These are phyloP conservation scores for Ochropacha duplaris DNA, from an alignment of 2,888 invertebrate species.

Conservation along the genomic window DNA sequence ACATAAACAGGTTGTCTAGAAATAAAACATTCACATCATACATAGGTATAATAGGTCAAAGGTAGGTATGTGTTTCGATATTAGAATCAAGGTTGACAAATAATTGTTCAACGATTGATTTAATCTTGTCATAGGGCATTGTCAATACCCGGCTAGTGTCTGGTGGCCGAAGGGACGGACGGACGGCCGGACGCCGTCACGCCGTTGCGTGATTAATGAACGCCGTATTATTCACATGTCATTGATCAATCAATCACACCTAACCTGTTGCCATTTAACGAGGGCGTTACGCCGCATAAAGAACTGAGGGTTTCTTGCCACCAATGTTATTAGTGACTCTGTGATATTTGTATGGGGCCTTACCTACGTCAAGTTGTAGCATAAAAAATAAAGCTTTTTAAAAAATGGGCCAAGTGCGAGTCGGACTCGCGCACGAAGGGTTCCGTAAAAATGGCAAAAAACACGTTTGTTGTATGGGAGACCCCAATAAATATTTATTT, in stretches of 20 bases:
- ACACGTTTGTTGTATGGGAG: too few relatives aligned
- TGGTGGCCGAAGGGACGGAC: constrained; percentile 18
- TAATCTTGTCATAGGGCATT: constrained; percentile 22
- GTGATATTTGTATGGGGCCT: neutral
- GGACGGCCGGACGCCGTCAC: neutral
- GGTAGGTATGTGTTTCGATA: too few relatives aligned
- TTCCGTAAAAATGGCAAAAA: too few relatives aligned
- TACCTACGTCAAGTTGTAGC: neutral
- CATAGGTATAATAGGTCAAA: too few relatives aligned
- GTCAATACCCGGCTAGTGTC: constrained; percentile 19
- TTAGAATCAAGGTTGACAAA: neutral
- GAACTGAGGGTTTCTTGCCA: constrained; percentile 1
- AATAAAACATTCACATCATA: too few relatives aligned
- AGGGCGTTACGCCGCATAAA: constrained; percentile 2
- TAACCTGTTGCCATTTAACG: constrained; percentile 43
- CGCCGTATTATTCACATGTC: constrained; percentile 41
- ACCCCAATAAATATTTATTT: too few relatives aligned
- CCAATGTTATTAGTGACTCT: neutral
- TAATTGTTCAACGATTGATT: constrained; percentile 11
- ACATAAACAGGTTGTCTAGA: too few relatives aligned
- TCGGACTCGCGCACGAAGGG: too few relatives aligned
- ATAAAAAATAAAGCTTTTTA: too few relatives aligned
- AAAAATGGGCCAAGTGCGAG: too few relatives aligned
- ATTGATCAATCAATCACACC: constrained; percentile 47
- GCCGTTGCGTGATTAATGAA: constrained; percentile 46